A percentile compares a stretch with the other conserved stretches of the same genome.
Conservation (phyloP, 2,797 vertebrate species). For the Protosalanx chinensis region DNA sequence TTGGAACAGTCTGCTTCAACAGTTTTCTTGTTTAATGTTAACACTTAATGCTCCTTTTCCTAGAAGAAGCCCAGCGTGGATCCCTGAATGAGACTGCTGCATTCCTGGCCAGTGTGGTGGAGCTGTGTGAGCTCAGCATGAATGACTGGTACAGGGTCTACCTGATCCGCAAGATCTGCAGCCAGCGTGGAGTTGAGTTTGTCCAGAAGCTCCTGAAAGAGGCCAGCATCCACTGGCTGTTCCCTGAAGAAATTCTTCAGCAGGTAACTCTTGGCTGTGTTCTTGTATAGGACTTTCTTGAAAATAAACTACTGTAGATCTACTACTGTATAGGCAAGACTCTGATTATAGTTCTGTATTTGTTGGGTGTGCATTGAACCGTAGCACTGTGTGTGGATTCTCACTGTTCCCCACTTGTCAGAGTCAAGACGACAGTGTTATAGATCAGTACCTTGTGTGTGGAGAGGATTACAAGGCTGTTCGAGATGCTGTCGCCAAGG, state of each 20-base stretch:
- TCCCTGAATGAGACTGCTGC: constrained; percentile 20
- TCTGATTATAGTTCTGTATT: not conserved
- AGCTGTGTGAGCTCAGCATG: constrained; percentile 61
- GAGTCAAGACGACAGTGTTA: constrained; percentile 59
- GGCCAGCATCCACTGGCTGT: constrained; percentile 76
- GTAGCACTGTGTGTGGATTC: not conserved
- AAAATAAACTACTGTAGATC: not conserved
- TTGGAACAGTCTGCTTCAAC: not conserved
- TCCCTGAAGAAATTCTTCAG: constrained; percentile 75
- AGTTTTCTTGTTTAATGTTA: not conserved
- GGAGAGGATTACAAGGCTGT: constrained; percentile 79
- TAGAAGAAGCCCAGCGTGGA: constrained; percentile 36
- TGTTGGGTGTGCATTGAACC: not conserved
- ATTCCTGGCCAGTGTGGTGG: constrained; percentile 64
- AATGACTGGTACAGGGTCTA: constrained; percentile 89
- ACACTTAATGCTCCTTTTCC: not conserved
- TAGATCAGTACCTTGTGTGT: constrained; percentile 83
- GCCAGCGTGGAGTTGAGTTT: constrained; percentile 78
- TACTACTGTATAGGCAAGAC: not conserved
- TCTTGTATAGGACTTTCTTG: not conserved
- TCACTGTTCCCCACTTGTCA: not conserved
- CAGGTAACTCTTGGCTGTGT: constrained; percentile 50
- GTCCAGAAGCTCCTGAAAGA: constrained; percentile 73
- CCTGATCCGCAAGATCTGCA: constrained; percentile 81
- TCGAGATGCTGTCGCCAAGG: constrained; percentile 77